phyloP scores from a whole-genome alignment of 2,797 vertebrate genomes.

The Eulemur albifrons region DNA sequence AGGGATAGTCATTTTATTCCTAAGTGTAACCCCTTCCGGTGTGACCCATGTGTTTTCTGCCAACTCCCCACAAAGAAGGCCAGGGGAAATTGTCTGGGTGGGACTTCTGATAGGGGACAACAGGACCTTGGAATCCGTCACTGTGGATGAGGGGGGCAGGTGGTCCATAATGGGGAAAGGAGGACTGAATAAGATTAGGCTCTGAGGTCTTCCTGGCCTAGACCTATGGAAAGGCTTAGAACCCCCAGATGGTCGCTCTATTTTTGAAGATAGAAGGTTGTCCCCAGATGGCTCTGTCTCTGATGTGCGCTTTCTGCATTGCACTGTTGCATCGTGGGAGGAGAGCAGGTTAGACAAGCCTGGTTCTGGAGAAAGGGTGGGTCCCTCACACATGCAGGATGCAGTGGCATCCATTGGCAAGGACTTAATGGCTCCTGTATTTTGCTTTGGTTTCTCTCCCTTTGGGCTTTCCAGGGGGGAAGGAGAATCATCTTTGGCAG shows the following conservation, averaged over 20 bases:
- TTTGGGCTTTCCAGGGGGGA: conserved; percentile 79
- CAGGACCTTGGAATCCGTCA: conserved; percentile 87
- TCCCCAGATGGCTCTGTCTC: conserved; percentile 91
- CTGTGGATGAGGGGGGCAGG: conserved; percentile 86
- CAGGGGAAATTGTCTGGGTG: conserved; percentile 86
- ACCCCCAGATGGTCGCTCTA: conserved; percentile 88
- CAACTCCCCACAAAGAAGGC: conserved; percentile 87
- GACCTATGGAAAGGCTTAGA: conserved; percentile 94
- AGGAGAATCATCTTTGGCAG: conserved; percentile 75
- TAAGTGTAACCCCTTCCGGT: conserved; percentile 89
- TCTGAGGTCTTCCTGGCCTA: conserved; percentile 95
- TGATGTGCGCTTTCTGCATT: conserved; percentile 90
- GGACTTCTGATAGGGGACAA: conserved; percentile 93
- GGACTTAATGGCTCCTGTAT: conserved; percentile 88
- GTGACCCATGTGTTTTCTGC: conserved; percentile 86
- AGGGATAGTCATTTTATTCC: conserved; percentile 98
- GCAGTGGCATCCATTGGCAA: conserved; percentile 72
- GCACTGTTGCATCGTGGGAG: conserved; percentile 86
- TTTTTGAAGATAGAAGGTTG: conserved; percentile 88
- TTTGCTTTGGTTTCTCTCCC: conserved; percentile 86
- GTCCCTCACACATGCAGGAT: conserved; percentile 79
- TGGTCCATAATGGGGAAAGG: conserved; percentile 98
- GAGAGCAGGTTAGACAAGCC: conserved; percentile 52
- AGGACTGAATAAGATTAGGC: conserved; percentile 96
- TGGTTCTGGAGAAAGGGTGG: conserved; percentile 79